Evolutionary conservation across 2,797 vertebrate genomes (phyloP), one percentile per base, ranked within the genome.

Genomic region (Syngnathus acus): DNA sequence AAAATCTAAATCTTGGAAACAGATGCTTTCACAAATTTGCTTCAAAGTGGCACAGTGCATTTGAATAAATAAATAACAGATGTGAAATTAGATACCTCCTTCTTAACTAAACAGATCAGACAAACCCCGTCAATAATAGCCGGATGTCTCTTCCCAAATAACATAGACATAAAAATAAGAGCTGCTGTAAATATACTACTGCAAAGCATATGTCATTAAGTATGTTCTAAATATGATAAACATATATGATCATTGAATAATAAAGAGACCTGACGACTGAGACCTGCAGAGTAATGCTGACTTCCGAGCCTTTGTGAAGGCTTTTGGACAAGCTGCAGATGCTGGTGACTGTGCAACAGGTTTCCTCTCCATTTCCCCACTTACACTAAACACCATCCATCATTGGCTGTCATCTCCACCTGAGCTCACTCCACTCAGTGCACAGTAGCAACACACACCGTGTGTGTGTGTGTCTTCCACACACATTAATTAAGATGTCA

Each of bases 401-500:
- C 86, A 85, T 74, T 73, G 71, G 65, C 82, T 82, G 82, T 80
- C 84, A 87, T 74, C 81, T 78, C 75, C 81, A 62, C 64, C 65
- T 63, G 72, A 76, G 78, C 75, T 76, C 69, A 76, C 76, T 67
- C 67, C 72, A n/a, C 54, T 65, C 72, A 62, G 65, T 77, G 73
- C 69, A 72, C 54, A 65, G 75, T 54, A 72, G 75, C 71, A 40
- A 53, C 70, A 72, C 71, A 74, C 74, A 70, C 62, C 50, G 59
- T 47, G 64, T 58, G 58, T 42, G 65, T 17, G n/a, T 73, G 72
- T 81, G 70, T 72, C 68, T 72, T 82, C 74, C 77, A 76, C 79
- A 80, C 79, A 69, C 78, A 78, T 86, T 85, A 78, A 89, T 89
- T 84, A 77, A 82, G 90, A 82, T 90, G 88, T 90, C 90, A 87